phyloP scores from a whole-genome alignment of 2,888 invertebrate genomes.

The Cyclophora punctaria region DNA sequence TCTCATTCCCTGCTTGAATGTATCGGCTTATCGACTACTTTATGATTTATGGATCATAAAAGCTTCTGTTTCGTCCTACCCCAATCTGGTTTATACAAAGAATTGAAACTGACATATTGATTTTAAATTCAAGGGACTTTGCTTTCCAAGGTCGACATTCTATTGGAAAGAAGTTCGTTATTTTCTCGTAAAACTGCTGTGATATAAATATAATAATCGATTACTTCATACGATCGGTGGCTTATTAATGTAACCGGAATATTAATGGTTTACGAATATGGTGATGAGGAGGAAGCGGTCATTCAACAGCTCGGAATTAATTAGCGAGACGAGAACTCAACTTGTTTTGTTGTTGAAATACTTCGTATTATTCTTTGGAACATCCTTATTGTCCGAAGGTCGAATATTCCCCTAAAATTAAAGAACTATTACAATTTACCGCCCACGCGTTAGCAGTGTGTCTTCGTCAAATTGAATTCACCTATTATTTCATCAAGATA shows the following conservation, averaged over 20 bases:
- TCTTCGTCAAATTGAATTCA: conserved; percentile 25
- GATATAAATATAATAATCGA: conserved; percentile 9
- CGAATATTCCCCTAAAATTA: conserved; percentile 14
- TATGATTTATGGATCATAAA: conserved; percentile 31
- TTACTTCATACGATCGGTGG: conserved; percentile 15
- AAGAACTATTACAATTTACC: conserved; percentile 10
- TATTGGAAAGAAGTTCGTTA: conserved; percentile 15
- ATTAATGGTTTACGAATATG: conserved; percentile 25
- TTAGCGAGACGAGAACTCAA: conserved; percentile 23
- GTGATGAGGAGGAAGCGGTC: conserved; percentile 24
- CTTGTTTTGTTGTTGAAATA: conserved; percentile 4
- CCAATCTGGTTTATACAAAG: conserved; percentile 9
- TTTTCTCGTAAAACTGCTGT: not conserved
- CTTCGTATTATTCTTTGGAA: not conserved
- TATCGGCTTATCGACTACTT: conserved; percentile 27
- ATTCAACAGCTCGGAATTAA: conserved; percentile 25
- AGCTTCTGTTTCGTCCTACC: conserved; percentile 19
- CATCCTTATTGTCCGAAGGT: conserved; percentile 23
- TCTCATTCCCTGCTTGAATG: conserved; percentile 17
- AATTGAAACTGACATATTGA: not conserved
- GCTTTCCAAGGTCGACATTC: conserved; percentile 21
- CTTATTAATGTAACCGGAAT: conserved; percentile 32
- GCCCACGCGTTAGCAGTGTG: conserved; percentile 23
- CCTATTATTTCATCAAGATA: conserved; percentile 18
- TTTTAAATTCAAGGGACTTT: not conserved